Percentiles rank a stretch among this genome's conserved stretches.
Evolutionary conservation across 1,140 invertebrate species (phyloP).

Genomic region (Nephotettix cincticeps): DNA sequence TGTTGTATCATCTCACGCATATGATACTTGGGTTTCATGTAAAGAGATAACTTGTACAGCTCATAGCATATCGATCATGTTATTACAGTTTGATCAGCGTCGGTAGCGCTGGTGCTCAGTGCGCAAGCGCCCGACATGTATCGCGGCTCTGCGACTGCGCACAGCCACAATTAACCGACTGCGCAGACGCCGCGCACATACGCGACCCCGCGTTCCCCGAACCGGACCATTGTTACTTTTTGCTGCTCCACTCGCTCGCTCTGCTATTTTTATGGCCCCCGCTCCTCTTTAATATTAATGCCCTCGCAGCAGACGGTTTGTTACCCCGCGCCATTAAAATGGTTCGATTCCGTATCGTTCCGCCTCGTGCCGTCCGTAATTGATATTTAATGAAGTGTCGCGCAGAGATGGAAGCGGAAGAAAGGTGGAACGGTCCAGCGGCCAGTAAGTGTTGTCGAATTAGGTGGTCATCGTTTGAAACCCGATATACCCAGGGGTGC

Average conservation of each 20-base stretch:
- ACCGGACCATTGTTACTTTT: conserved; percentile 16
- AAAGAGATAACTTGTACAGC: too few species aligned
- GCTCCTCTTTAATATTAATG: conserved; percentile 23
- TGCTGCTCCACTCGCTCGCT: neutral
- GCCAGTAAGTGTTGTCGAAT: too few species aligned
- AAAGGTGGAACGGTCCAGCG: too few species aligned
- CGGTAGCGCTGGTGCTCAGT: neutral
- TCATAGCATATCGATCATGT: too few species aligned
- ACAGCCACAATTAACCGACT: conserved; percentile 3
- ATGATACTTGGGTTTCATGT: too few species aligned
- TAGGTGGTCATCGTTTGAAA: too few species aligned
- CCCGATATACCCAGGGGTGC: too few species aligned
- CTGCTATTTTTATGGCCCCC: conserved; percentile 19
- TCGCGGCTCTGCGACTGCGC: neutral
- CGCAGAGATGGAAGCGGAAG: too few species aligned
- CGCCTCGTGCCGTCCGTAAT: neutral
- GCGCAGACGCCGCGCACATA: neutral
- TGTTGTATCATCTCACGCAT: too few species aligned
- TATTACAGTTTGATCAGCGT: too few species aligned
- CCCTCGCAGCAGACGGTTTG: conserved; percentile 10
- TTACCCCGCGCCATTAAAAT: conserved; percentile 20
- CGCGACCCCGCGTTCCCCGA: conserved; percentile 1
- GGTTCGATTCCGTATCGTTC: neutral
- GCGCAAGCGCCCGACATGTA: neutral
- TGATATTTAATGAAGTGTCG: conserved; percentile 11